Evolutionary conservation across 1,140 invertebrate species (phyloP).

Genomic region (Bemisia tabaci): DNA sequence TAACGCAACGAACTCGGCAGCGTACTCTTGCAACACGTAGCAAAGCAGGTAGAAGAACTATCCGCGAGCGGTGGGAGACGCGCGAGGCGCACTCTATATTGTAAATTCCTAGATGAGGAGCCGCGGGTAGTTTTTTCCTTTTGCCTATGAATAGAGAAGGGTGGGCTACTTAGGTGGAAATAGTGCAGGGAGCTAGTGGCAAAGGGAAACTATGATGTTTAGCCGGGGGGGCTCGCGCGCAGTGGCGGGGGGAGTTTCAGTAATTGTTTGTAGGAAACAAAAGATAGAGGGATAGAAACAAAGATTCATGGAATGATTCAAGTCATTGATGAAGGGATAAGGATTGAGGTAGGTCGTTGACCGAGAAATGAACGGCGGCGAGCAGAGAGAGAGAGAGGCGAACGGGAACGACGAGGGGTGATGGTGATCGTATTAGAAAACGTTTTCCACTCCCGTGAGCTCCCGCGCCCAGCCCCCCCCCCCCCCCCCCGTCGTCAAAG

Average conservation of each 20-base stretch:
- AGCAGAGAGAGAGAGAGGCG: neutral
- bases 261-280: neutral
- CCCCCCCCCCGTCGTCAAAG: neutral
- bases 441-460: neutral
- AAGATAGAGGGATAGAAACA: neutral
- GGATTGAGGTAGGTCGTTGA: neutral
- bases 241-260: neutral
- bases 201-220: neutral
- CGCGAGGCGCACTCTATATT: neutral
- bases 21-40: neutral
- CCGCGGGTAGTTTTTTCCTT: neutral
- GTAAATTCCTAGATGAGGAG: neutral
- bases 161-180: neutral
- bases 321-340: neutral
- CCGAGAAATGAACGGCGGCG: neutral
- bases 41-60: neutral
- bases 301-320: neutral
- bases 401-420: neutral
- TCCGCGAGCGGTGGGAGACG: neutral
- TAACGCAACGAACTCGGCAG: neutral
- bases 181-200: neutral
- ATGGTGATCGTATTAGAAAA: neutral
- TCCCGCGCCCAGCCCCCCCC: no score
- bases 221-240: neutral
- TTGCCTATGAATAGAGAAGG: neutral